These are phyloP conservation scores for Echinarachnius parma DNA, from an alignment of 53 echinoderm and acorn worm species.

Conservation along the genomic window DNA sequence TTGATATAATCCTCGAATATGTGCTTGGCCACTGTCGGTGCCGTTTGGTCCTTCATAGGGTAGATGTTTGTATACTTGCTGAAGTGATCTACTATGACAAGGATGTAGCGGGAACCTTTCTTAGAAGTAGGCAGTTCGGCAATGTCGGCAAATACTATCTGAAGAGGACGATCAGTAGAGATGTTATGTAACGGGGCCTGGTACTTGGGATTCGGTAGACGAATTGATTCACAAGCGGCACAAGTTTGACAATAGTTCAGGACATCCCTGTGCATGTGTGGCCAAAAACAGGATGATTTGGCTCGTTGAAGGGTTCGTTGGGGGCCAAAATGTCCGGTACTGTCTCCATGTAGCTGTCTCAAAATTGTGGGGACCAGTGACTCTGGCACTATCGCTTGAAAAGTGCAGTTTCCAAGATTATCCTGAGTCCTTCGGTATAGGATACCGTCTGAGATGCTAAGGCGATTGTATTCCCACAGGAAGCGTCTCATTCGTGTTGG, in stretches of 20 bases:
- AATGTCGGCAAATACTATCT: conserved; percentile 46
- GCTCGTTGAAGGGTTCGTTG: no score
- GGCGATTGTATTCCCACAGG: not conserved
- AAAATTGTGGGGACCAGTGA: conserved; percentile 18
- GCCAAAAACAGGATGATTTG: conserved; percentile 1
- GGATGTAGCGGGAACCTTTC: conserved; percentile 28
- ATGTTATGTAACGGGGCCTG: conserved; percentile 18
- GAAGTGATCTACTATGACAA: conserved; percentile 39
- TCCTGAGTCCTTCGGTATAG: not conserved
- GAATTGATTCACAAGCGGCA: conserved; percentile 13
- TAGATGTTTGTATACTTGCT: conserved; percentile 48
- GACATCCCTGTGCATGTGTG: conserved; percentile 18
- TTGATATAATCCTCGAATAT: conserved; percentile 33
- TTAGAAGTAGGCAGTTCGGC: conserved; percentile 33
- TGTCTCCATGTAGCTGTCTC: not conserved
- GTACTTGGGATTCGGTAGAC: conserved; percentile 10
- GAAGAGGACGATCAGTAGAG: no score
- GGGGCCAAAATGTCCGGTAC: not conserved
- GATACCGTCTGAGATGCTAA: not conserved
- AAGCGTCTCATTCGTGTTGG: not conserved
- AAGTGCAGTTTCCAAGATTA: not conserved
- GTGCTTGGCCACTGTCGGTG: conserved; percentile 32
- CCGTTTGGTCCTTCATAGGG: conserved; percentile 42
- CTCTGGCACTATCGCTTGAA: conserved; percentile 15
- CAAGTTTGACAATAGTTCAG: conserved; percentile 13